phyloP scores from a whole-genome alignment of 2,797 vertebrate genomes.

The Mergus octosetaceus region DNA sequence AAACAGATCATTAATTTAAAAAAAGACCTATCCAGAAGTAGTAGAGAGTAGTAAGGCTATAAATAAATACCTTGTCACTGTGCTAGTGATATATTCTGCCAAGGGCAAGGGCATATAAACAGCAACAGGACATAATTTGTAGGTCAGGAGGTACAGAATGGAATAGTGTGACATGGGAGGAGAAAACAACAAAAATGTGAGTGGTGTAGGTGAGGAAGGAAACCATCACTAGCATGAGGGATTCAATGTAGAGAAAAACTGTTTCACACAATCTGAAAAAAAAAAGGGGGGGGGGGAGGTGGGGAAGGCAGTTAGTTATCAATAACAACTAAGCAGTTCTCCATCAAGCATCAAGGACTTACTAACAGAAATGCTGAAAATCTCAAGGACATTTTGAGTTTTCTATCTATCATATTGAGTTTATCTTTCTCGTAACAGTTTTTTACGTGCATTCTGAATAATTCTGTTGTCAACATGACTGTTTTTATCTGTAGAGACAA shows the following conservation, averaged over 20 bases:
- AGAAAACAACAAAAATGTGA: background rate
- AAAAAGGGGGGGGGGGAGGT: background rate
- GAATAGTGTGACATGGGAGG: background rate
- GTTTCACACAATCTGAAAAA: background rate
- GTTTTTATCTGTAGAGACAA: background rate
- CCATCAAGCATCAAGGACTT: background rate
- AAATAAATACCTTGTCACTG: background rate
- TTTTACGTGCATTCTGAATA: background rate
- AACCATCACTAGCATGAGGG: background rate
- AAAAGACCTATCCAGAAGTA: background rate
- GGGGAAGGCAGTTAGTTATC: background rate
- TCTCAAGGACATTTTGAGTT: conserved; percentile 2
- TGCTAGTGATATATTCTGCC: background rate
- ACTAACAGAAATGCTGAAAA: background rate
- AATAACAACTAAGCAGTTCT: background rate
- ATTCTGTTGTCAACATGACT: background rate
- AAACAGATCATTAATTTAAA: too few species aligned
- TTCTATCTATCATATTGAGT: background rate
- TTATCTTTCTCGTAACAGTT: background rate
- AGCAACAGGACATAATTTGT: background rate
- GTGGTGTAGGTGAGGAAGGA: background rate
- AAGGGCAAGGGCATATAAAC: background rate
- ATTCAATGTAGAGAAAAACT: background rate
- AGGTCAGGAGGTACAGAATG: background rate
- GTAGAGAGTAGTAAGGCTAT: background rate